phyloP scores from a whole-genome alignment of 2,888 invertebrate species.

The Pachydiplax longipennis region DNA sequence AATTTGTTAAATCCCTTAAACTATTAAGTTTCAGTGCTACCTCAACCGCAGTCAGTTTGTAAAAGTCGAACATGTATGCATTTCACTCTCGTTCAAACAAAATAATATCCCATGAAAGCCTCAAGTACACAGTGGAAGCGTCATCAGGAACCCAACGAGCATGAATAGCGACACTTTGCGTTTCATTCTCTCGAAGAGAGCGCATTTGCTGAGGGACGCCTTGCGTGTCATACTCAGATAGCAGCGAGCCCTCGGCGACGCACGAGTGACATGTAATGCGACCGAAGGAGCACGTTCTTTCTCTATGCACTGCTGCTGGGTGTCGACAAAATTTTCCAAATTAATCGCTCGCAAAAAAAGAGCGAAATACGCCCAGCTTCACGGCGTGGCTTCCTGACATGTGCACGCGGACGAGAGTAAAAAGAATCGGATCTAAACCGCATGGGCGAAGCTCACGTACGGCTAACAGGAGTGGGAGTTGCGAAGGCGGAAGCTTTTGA shows the following conservation, averaged over 20 bases:
- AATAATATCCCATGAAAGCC: too few relatives aligned
- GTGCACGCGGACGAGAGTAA: background rate
- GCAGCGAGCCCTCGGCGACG: conserved; percentile 50
- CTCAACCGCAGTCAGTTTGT: too few relatives aligned
- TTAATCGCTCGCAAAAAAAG: background rate
- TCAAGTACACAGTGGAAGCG: too few relatives aligned
- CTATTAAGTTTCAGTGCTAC: too few relatives aligned
- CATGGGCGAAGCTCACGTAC: background rate
- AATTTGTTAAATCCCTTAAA: too few relatives aligned
- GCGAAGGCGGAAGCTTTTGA: background rate
- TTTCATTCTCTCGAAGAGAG: background rate
- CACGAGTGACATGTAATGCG: conserved; percentile 31
- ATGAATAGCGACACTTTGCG: background rate
- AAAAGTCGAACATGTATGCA: too few relatives aligned
- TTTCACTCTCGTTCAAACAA: too few relatives aligned
- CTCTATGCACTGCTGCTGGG: background rate
- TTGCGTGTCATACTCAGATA: conserved; percentile 57
- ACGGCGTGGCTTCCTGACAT: background rate
- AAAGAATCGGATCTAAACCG: background rate
- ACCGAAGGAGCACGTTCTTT: conserved; percentile 15
- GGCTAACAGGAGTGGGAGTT: background rate
- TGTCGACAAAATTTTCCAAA: background rate
- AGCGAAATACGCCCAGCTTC: background rate
- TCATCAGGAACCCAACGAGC: background rate
- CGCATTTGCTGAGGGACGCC: conserved; percentile 44